Evolutionary conservation across 37 sponge, comb jelly and placozoan genomes (phyloP).

Genomic region (Eunapius fragilis): DNA sequence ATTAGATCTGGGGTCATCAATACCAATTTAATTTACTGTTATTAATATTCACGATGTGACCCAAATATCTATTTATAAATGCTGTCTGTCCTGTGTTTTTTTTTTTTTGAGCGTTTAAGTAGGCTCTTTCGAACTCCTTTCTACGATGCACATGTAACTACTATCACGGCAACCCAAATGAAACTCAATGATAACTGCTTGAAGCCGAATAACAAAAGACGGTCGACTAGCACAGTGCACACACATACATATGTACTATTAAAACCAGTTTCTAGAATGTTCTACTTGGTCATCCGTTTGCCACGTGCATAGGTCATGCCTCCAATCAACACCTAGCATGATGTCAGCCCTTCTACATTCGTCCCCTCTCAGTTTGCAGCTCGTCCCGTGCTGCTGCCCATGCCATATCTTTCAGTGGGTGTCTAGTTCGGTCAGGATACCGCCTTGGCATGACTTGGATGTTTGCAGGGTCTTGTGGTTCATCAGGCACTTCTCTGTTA

Average conservation of each 20-base stretch:
- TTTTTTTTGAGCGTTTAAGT: too few species aligned
- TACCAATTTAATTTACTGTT: too few species aligned
- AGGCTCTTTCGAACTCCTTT: too few species aligned
- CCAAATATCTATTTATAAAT: too few species aligned
- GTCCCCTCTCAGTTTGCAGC: background rate
- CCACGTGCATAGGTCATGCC: background rate
- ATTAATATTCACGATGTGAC: too few species aligned
- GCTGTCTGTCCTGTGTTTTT: too few species aligned
- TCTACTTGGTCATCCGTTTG: background rate
- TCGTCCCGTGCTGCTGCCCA: background rate
- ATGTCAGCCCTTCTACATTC: background rate
- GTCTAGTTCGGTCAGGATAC: background rate
- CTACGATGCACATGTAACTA: background rate
- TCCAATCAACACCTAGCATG: background rate
- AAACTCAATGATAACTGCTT: background rate
- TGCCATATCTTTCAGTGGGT: background rate
- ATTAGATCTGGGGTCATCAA: too few species aligned
- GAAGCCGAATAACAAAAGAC: too few species aligned
- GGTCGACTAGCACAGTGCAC: background rate
- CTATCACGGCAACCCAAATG: background rate
- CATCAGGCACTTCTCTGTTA: background rate
- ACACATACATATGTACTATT: background rate
- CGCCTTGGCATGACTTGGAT: background rate
- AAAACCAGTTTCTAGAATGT: background rate
- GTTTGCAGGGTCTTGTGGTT: background rate